Percentiles rank a stretch among this genome's conserved stretches.
phyloP scores from a whole-genome alignment of 2,888 invertebrate genomes.

The Lycaena phlaeas region DNA sequence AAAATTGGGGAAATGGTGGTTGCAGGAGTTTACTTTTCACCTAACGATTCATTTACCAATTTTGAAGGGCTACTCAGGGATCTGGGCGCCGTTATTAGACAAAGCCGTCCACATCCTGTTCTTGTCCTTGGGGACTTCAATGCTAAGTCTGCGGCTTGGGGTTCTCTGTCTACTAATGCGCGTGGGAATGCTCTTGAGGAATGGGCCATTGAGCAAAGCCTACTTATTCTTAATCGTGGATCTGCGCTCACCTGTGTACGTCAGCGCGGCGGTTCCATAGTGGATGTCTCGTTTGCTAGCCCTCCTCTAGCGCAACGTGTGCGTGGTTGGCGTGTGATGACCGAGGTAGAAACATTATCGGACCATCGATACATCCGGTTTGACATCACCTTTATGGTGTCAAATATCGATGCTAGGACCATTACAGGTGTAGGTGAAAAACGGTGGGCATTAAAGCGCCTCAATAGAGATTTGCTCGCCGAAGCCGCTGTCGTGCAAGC shows the following conservation, averaged over 20 bases:
- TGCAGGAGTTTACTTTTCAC: conserved; percentile 19
- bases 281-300: conserved; percentile 16
- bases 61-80: conserved; percentile 14
- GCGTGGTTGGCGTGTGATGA: conserved; percentile 14
- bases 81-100: background rate
- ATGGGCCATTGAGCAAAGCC: conserved; percentile 13
- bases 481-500: conserved; percentile 5
- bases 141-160: conserved; percentile 19
- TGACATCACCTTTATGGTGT: too few species aligned
- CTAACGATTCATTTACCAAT: too few species aligned
- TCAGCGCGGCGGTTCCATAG: conserved; percentile 18
- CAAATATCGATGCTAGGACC: too few species aligned
- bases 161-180: too few species aligned
- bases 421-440: too few species aligned
- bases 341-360: conserved; percentile 16
- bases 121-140: conserved; percentile 16
- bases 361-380: too few species aligned
- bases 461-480: too few species aligned
- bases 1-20: conserved; percentile 7
- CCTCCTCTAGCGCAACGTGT: conserved; percentile 11
- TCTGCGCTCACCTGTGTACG: conserved; percentile 19
- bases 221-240: conserved; percentile 14
- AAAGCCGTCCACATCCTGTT: background rate
- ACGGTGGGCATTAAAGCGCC: too few species aligned
- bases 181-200: conserved; percentile 14